These are phyloP conservation scores for Nanorana parkeri DNA, from an alignment of 2,113 vertebrate species.

Conservation along the genomic window DNA sequence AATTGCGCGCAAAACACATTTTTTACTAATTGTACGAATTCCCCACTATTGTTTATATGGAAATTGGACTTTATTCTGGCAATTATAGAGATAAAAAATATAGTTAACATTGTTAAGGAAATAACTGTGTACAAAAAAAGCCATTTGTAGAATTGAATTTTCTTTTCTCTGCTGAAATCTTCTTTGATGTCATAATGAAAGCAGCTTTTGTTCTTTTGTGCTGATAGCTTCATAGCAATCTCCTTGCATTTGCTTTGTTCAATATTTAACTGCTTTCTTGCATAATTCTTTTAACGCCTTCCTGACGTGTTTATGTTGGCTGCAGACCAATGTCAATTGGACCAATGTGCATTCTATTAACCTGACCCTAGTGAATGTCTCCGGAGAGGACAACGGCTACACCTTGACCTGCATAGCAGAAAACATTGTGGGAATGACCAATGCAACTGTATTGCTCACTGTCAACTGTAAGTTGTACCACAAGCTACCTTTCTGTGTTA, in stretches of 20 bases:
- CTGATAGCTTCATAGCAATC: constrained; percentile 37
- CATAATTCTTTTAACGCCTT: constrained; percentile 14
- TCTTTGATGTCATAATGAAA: constrained; percentile 53
- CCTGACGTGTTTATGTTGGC: constrained; percentile 49
- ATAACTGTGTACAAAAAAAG: constrained; percentile 54
- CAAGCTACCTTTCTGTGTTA: too few species aligned
- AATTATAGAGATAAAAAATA: constrained; percentile 58
- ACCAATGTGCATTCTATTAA: constrained; percentile 96
- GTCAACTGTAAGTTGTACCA: constrained; percentile 88
- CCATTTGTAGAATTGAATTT: constrained; percentile 51
- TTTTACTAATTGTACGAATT: constrained; percentile 45
- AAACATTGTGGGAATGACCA: constrained; percentile 97
- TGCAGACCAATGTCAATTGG: constrained; percentile 92
- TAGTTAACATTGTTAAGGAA: constrained; percentile 55
- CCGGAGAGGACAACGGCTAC: constrained; percentile 92
- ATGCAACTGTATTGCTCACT: constrained; percentile 89
- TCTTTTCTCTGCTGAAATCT: constrained; percentile 36
- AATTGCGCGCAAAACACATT: constrained; percentile 31
- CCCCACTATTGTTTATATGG: constrained; percentile 42
- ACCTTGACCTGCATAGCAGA: constrained; percentile 92
- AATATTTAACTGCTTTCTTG: constrained; percentile 42
- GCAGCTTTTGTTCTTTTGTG: constrained; percentile 44
- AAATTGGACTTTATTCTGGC: constrained; percentile 51
- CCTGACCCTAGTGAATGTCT: constrained; percentile 92
- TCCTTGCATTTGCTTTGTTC: constrained; percentile 50